Evolutionary conservation across 2,888 invertebrate species (phyloP), one percentile per base, ranked within the genome.

Genomic region (Caenorhabditis sp.): DNA sequence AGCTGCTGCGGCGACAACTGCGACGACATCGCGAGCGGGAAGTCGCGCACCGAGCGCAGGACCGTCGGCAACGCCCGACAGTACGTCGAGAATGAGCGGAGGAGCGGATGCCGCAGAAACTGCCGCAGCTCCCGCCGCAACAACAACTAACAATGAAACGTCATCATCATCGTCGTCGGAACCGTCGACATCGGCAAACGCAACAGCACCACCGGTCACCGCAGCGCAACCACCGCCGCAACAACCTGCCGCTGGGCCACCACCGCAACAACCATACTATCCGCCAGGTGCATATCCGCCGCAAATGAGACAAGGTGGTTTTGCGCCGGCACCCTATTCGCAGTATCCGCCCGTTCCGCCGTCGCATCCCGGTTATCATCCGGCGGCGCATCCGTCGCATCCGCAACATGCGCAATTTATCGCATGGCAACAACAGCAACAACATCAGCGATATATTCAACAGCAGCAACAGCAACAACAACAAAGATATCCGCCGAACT

Each of bases 331-430:
- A 1, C 72, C 72, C 2, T 78, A 78, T 51, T 73, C 72, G 0
- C 59, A 74, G n/a, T n/a, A n/a, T n/a, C n/a, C n/a, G 0, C 62
- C 74, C 0, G 77, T 74, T 26, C 64, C 58, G 2, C 66, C 64
- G 17, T 76, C 76, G 19, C 69, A 61, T 6, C 65, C 61, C 17
- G 62, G 59, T 14, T 62, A 60, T 19, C 72, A 74, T 24, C 63
- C 63, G 12, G 58, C 27, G 17, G 58, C 65, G 3, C 74, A 74
- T 67, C 70, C 78, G 1, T 58, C 61, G 14, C 74, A 78, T 71
- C 81, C 77, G 36, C 76, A 74, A 14, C 82, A 82, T 49, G 77
- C 69, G 49, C 82, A 82, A n/a, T 77, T 74, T 60, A 66, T 77
- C 64, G 58, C 21, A 31, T 50, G 51, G 58, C 60, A 66, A 12